Conservation (phyloP, 2,113 vertebrate species). For the Argyrosomus japonicus region DNA sequence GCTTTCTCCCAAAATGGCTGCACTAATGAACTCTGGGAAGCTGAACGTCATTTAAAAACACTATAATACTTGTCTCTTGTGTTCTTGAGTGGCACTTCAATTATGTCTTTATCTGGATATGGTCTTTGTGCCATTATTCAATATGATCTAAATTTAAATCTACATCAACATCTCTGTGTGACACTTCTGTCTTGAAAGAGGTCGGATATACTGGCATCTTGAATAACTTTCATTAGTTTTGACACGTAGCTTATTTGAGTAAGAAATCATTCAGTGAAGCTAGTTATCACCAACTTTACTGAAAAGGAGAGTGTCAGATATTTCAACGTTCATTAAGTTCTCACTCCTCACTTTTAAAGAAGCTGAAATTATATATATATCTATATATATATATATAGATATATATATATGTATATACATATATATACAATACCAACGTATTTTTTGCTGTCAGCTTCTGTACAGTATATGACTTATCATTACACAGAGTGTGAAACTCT, state of each 20-base stretch:
- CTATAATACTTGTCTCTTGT: constrained; percentile 46
- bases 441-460: constrained; percentile 52
- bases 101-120: constrained; percentile 51
- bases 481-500: constrained; percentile 57
- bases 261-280: constrained; percentile 37
- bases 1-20: constrained; percentile 59
- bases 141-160: constrained; percentile 74
- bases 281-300: constrained; percentile 43
- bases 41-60: constrained; percentile 52
- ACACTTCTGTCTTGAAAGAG: constrained; percentile 53
- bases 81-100: constrained; percentile 70
- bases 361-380: background rate
- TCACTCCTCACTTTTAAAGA: constrained; percentile 21
- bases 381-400: too few species aligned
- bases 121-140: constrained; percentile 59
- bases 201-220: constrained; percentile 29
- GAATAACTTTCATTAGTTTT: constrained; percentile 67
- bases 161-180: constrained; percentile 41
- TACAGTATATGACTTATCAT: constrained; percentile 64
- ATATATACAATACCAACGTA: too few species aligned
- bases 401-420: too few species aligned
- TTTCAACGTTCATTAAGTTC: constrained; percentile 40
- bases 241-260: constrained; percentile 60
- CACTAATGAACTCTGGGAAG: constrained; percentile 59
- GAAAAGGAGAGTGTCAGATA: constrained; percentile 30